These are phyloP conservation scores for Acropternis orthonyx DNA, from an alignment of 2,797 vertebrate species.

Conservation along the genomic window DNA sequence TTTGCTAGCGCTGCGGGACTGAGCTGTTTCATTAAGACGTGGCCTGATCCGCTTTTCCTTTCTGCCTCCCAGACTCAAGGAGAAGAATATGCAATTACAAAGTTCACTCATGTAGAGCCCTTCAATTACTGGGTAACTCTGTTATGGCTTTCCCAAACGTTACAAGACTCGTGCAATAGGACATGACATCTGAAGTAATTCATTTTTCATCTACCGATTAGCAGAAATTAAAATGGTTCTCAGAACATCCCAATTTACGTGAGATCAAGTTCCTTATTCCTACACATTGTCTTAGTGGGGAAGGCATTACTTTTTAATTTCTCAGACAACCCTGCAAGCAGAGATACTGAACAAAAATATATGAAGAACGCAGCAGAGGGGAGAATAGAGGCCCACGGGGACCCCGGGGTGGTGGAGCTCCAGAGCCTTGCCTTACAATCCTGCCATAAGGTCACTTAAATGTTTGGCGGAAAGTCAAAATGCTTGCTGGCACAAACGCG, in stretches of 20 bases:
- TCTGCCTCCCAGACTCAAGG: neutral
- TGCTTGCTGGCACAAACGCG: neutral
- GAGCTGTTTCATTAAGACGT: conserved; percentile 6
- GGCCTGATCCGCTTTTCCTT: neutral
- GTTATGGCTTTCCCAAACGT: neutral
- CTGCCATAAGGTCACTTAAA: conserved; percentile 40
- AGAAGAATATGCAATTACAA: conserved; percentile 60
- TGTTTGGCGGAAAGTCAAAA: conserved; percentile 26
- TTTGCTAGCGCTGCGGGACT: neutral
- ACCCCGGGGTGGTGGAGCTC: neutral
- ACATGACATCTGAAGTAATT: conserved; percentile 60
- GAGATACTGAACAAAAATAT: neutral
- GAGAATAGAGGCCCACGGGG: neutral
- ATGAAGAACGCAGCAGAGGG: neutral
- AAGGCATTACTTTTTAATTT: neutral
- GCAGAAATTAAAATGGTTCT: conserved; percentile 61
- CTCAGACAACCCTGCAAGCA: neutral
- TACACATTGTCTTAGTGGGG: neutral
- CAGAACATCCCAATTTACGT: conserved; percentile 30
- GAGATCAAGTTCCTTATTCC: conserved; percentile 49
- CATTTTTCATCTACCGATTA: conserved; percentile 59
- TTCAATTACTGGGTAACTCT: conserved; percentile 57
- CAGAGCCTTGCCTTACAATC: neutral
- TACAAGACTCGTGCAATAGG: neutral
- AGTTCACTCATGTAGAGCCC: conserved; percentile 64